These are phyloP conservation scores for Diceros bicornis DNA, from an alignment of 2,797 vertebrate genomes.

Conservation along the genomic window DNA sequence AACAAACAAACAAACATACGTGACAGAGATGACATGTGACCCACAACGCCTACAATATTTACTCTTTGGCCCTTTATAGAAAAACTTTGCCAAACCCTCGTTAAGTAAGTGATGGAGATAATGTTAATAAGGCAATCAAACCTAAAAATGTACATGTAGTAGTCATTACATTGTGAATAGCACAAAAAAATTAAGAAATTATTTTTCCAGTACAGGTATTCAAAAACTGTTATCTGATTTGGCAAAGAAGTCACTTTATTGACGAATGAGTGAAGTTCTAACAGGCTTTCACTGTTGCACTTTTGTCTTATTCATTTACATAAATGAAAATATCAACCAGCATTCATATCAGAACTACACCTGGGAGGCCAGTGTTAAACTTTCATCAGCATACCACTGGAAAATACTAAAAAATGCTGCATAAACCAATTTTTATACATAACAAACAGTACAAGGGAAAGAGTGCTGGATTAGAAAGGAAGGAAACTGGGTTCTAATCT, in stretches of 20 bases:
- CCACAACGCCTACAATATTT: slow-evolving; percentile 19
- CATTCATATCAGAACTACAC: neutral
- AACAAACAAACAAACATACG: neutral
- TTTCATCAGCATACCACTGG: neutral
- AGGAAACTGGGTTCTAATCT: neutral
- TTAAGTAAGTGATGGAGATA: neutral
- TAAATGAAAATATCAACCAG: slow-evolving; percentile 19
- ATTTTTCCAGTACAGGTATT: neutral
- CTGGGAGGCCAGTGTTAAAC: neutral
- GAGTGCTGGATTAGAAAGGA: neutral
- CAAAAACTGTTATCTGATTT: neutral
- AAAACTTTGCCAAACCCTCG: neutral
- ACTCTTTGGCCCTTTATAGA: neutral
- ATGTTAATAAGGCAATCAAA: neutral
- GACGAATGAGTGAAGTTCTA: neutral
- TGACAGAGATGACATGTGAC: neutral
- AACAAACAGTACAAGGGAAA: neutral
- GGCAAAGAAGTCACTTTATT: neutral
- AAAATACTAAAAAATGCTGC: neutral
- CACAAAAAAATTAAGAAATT: neutral
- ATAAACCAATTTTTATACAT: neutral
- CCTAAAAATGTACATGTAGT: neutral
- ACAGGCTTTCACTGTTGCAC: neutral
- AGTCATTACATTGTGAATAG: neutral
- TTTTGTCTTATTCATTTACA: neutral